Evolutionary conservation across 2,797 vertebrate genomes (phyloP).

Genomic region (Tinamus major): DNA sequence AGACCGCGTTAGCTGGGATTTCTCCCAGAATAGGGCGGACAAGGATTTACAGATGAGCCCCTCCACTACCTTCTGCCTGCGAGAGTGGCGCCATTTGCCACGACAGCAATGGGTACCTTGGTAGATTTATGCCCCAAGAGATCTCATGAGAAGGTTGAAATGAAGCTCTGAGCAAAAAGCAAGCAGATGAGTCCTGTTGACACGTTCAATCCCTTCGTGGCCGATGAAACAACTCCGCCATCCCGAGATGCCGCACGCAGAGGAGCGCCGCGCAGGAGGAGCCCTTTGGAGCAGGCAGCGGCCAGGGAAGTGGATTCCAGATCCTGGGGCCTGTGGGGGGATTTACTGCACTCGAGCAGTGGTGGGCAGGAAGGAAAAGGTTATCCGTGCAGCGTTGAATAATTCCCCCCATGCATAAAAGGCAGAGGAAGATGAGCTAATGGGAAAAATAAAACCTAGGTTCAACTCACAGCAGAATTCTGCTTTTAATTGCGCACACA

Average conservation of each 20-base stretch:
- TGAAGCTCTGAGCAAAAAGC: constrained; percentile 27
- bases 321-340: not conserved
- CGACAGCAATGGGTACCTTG: constrained; percentile 6
- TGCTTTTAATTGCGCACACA: not conserved
- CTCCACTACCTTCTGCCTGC: not conserved
- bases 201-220: constrained; percentile 22
- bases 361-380: not conserved
- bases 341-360: not conserved
- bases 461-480: not conserved
- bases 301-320: constrained; percentile 28
- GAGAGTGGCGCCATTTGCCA: not conserved
- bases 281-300: not conserved
- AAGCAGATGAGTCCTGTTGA: constrained; percentile 59
- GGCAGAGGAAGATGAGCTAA: not conserved
- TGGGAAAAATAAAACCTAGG: not conserved
- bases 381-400: not conserved
- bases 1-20: not conserved
- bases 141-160: constrained; percentile 41
- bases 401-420: not conserved
- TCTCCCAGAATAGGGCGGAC: not conserved
- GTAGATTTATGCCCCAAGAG: not conserved
- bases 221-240: constrained; percentile 11
- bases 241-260: not conserved
- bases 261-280: not conserved
- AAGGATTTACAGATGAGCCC: not conserved